phyloP scores from a whole-genome alignment of 2,113 vertebrate genomes.

The Tetrao urogallus region DNA sequence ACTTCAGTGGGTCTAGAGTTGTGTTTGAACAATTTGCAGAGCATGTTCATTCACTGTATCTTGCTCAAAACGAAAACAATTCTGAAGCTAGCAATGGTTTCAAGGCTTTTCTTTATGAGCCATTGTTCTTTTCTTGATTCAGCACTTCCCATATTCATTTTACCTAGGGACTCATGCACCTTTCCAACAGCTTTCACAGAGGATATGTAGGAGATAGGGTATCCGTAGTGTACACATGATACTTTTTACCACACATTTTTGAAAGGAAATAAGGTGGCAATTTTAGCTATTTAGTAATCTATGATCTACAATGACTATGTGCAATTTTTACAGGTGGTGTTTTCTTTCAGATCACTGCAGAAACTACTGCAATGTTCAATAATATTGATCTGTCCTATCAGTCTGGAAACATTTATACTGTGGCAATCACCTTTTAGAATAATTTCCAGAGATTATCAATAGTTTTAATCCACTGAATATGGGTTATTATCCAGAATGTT shows the following conservation, averaged over 20 bases:
- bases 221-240: not conserved
- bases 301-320: not conserved
- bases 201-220: not conserved
- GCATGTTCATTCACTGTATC: fast-evolving
- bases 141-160: not conserved
- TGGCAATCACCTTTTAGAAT: not conserved
- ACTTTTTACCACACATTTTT: not conserved
- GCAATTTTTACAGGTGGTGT: not conserved
- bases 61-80: not conserved
- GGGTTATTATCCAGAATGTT: not conserved
- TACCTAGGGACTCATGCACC: not conserved
- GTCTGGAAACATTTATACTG: not conserved
- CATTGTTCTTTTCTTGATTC: not conserved
- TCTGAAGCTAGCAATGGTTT: not conserved
- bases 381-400: not conserved
- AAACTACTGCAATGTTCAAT: not conserved
- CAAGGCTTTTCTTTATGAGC: not conserved
- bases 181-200: not conserved
- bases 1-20: not conserved
- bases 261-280: not conserved
- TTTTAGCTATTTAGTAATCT: not conserved
- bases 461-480: not conserved
- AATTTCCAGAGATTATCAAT: not conserved
- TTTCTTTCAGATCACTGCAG: not conserved
- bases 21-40: not conserved